Evolutionary conservation across 1,140 invertebrate genomes (phyloP), one percentile per base, ranked within the genome.

Genomic region (Liolophura sinensis): DNA sequence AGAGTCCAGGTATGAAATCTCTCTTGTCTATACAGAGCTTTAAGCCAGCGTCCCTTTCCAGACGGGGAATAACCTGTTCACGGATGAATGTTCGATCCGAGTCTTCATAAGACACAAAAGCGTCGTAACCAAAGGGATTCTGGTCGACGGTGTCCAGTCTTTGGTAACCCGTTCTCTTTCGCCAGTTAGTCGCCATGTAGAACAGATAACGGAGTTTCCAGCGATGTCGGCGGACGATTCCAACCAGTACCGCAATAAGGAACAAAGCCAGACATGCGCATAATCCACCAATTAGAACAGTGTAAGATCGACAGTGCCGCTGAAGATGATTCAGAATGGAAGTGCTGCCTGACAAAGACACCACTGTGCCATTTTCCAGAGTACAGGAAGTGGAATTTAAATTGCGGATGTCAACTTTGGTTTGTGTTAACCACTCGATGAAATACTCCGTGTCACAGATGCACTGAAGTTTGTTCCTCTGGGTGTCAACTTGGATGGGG

Each of bases 1-100:
- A 67, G 1, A 65, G 61, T 18, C 78, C 78, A n/a, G 74, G 73
- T 11, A 64, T 55, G 64, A 78, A 78, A 62, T 80, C 73, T 25
- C 71, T 64, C n/a, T 73, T 51, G 64, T 78, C 75, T 27, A 78
- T 31, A 65, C 74, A 76, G 16, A 77, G 49, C 14, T 65, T 67
- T 9, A 76, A 51, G 5, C 60, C 46, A 3, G 16, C 59, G 15
- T 64, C 48, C 25, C 56, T 47, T 40, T 73, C 73, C 1, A 79
- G 64, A 14, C 62, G 47, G 1, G 62, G 54, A 15, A 67, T 31
- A 24, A 75, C 48, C 5, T 66, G 46, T 1, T 68, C 49, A 27
- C 56, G 49, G 40, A 73, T 68, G 50, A 77, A 77, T 0, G 24
- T 11, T 16, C 55, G 15, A 55, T 77, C 69, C 60, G 71, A 57